Evolutionary conservation across 2,797 vertebrate genomes (phyloP).

Genomic region (Hephaestus fuliginosus): DNA sequence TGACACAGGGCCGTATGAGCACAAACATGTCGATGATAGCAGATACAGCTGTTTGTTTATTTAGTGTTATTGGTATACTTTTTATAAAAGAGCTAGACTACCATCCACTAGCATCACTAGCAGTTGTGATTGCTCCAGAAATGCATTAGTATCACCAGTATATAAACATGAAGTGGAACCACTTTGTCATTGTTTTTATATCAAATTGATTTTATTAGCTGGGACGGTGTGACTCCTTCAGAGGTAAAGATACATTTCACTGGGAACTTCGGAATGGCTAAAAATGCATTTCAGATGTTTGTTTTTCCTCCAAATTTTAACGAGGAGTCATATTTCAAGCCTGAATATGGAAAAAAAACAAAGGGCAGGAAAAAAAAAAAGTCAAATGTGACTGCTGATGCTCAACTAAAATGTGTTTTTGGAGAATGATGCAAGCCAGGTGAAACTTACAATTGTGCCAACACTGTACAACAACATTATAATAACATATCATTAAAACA

Average conservation of each 20-base stretch:
- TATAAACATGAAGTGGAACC: not conserved
- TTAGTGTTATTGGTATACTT: not conserved
- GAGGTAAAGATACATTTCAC: not conserved
- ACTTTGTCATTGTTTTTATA: not conserved
- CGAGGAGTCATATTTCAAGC: not conserved
- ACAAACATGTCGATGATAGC: conserved; percentile 22
- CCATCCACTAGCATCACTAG: not conserved
- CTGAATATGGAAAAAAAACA: not conserved
- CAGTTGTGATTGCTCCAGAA: not conserved
- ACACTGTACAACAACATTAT: conserved; percentile 25
- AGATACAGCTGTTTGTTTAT: not conserved
- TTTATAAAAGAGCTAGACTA: not conserved
- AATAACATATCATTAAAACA: conserved; percentile 40
- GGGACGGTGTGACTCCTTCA: not conserved
- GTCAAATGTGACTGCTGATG: not conserved
- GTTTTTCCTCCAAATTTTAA: conserved; percentile 17
- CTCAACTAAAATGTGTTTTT: conserved; percentile 27
- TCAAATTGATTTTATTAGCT: not conserved
- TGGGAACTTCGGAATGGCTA: not conserved
- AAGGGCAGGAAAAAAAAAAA: not conserved
- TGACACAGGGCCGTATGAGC: conserved; percentile 8
- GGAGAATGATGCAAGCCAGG: conserved; percentile 55
- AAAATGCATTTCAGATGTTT: conserved; percentile 32
- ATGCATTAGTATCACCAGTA: not conserved
- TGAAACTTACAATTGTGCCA: conserved; percentile 54